phyloP scores from a whole-genome alignment of 2,113 vertebrate genomes.

The Austrofundulus limnaeus region DNA sequence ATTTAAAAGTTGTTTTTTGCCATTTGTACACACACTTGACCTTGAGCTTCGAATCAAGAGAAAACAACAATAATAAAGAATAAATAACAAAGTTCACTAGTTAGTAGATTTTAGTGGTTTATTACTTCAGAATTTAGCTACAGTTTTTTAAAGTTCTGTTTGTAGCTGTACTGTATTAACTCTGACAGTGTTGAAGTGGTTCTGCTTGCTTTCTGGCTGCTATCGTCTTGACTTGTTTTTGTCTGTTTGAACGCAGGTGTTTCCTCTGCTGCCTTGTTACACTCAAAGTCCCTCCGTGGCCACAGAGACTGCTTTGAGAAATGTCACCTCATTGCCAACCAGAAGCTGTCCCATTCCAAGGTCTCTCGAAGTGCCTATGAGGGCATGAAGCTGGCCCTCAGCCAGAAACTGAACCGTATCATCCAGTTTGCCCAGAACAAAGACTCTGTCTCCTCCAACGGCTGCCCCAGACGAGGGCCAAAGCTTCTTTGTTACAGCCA shows the following conservation, averaged over 20 bases:
- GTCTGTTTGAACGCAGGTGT: constrained; percentile 65
- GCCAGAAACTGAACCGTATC: constrained; percentile 93
- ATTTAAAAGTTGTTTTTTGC: too few species aligned
- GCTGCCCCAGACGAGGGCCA: constrained; percentile 76
- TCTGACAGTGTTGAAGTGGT: too few species aligned
- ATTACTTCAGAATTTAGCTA: too few species aligned
- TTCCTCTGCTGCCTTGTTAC: constrained; percentile 73
- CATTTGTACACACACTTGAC: too few species aligned
- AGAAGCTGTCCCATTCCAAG: constrained; percentile 89
- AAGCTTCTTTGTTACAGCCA: constrained; percentile 87
- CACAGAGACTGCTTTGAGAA: constrained; percentile 99
- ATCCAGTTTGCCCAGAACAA: constrained; percentile 96
- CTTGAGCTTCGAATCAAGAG: too few species aligned
- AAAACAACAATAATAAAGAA: too few species aligned
- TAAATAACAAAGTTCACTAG: too few species aligned
- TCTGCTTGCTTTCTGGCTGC: too few species aligned
- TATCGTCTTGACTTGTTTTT: constrained; percentile 7
- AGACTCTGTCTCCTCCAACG: constrained; percentile 80
- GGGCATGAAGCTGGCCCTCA: constrained; percentile 91
- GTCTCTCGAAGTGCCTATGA: constrained; percentile 89
- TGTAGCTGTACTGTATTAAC: too few species aligned
- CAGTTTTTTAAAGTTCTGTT: too few species aligned
- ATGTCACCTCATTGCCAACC: constrained; percentile 96
- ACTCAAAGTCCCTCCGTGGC: constrained; percentile 91
- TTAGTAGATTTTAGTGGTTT: too few species aligned